Base-by-base conservation (phyloP, 2,113 vertebrate species). In the Scomber colias region DNA sequence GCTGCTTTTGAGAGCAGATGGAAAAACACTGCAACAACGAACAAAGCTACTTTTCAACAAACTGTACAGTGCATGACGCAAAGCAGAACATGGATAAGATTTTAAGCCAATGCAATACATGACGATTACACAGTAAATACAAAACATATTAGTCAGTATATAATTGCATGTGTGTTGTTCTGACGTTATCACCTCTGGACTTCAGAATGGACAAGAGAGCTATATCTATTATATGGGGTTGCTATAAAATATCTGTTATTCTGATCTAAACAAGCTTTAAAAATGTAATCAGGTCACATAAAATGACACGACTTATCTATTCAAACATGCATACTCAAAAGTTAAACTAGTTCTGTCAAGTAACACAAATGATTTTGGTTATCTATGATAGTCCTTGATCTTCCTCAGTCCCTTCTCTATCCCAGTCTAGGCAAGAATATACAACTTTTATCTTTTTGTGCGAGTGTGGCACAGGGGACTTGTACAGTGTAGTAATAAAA, bases 231-330 rank as follows among this genome's bases (percentile, higher is more conserved):
- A 21, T 21, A 21, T 21, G 21, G 21, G 21, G 21, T 21, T 21
- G 21, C 21, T 21, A 1, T 21, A 21, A 21, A 69, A 49, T 1
- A 19, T 68, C 50, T 55, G 2, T 46, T 45, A 5, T 3, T 45
- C 27, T 59, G 31, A 50, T 6, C n/a, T 30, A 35, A 24, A 54
- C 35, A 21, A 53, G 31, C 53, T 16, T 70, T 46, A 17, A 55
- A 57, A 64, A 64, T 3, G 12, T 66, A 75, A 74, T 51, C 70
- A 73, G 55, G 73, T 65, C 49, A 85, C 19, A 81, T 15, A 0
- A 56, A 79, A 64, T 51, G 44, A 75, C 61, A 75, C 60, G 24
- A 51, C 69, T 62, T 21, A 72, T 82, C 17, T 73, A 74, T 66
- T 77, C 13, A 68, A 70, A 56, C 49, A 51, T 1, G 10, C 16